Percentiles rank a stretch among this genome's conserved stretches.
Conservation (phyloP, 2,113 vertebrate genomes). For the Tenebrosternarchus preto region DNA sequence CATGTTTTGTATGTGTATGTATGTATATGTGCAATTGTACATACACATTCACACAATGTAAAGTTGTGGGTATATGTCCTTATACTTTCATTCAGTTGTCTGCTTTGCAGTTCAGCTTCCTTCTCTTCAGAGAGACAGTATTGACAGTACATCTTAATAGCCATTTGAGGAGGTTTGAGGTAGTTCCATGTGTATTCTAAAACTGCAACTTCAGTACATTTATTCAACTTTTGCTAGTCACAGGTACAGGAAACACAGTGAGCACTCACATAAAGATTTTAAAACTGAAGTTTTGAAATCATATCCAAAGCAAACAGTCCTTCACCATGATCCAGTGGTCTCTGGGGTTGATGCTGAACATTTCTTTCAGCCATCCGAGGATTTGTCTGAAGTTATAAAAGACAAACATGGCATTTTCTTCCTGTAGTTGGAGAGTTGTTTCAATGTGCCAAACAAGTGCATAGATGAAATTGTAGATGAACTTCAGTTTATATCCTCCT, state of each 20-base stretch:
- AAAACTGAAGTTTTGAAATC: not conserved
- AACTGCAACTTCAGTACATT: constrained; percentile 1
- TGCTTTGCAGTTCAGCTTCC: too few species aligned
- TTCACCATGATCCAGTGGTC: too few species aligned
- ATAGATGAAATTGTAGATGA: not conserved
- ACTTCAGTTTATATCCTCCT: constrained; percentile 1
- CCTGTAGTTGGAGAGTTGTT: not conserved
- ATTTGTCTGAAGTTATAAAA: not conserved
- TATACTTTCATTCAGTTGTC: too few species aligned
- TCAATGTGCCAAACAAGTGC: not conserved
- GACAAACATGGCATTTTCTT: not conserved
- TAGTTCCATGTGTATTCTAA: not conserved
- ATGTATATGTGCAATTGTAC: too few species aligned
- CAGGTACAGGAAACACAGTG: too few species aligned
- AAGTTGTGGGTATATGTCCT: too few species aligned
- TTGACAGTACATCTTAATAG: not conserved
- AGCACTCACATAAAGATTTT: not conserved
- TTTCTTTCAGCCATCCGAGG: not conserved
- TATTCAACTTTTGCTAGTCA: not conserved
- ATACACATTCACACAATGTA: too few species aligned
- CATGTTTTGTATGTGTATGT: too few species aligned
- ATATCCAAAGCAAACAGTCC: not conserved
- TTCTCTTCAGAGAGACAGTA: too few species aligned
- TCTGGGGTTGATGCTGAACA: not conserved
- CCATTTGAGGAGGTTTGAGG: too few species aligned